phyloP scores from a whole-genome alignment of 2,888 invertebrate species.

The Steinernema hermaphroditum region DNA sequence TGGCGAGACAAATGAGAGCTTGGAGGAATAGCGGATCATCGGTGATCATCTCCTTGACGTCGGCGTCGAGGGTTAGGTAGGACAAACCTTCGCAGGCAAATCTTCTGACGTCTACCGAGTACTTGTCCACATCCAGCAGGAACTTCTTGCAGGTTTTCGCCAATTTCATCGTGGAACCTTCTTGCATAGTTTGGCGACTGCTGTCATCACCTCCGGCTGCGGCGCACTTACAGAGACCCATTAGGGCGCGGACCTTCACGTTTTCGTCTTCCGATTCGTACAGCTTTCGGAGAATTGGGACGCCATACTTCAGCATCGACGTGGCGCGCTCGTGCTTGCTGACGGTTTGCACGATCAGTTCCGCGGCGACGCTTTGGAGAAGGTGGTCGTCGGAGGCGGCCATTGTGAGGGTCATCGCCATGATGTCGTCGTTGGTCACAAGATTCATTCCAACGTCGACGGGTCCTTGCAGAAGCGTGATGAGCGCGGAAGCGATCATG shows the following conservation, averaged over 20 bases:
- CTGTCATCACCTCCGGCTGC: slow-evolving; percentile 89
- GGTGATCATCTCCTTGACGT: slow-evolving; percentile 93
- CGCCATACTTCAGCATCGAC: slow-evolving; percentile 76
- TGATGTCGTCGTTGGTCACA: slow-evolving; percentile 76
- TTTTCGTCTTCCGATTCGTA: slow-evolving; percentile 87
- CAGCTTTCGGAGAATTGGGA: slow-evolving; percentile 87
- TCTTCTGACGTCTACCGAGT: slow-evolving; percentile 60
- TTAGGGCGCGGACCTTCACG: slow-evolving; percentile 75
- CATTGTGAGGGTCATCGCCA: slow-evolving; percentile 95
- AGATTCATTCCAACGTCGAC: slow-evolving; percentile 83
- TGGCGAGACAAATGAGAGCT: slow-evolving; percentile 85
- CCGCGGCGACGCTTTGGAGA: slow-evolving; percentile 89
- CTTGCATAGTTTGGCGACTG: slow-evolving; percentile 88
- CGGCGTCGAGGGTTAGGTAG: slow-evolving; percentile 93
- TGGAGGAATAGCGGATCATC: slow-evolving; percentile 81
- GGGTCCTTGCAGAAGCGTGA: slow-evolving; percentile 84
- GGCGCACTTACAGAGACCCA: slow-evolving; percentile 91
- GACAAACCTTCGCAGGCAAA: slow-evolving; percentile 73
- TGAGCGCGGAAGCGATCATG: slow-evolving; percentile 70
- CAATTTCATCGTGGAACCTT: slow-evolving; percentile 87
- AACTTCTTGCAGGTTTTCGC: slow-evolving; percentile 87
- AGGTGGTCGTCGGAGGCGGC: slow-evolving; percentile 86
- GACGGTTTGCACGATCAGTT: slow-evolving; percentile 92
- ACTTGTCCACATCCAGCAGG: slow-evolving; percentile 57
- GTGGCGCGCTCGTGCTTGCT: slow-evolving; percentile 95